Percentiles rank a stretch among this genome's conserved stretches.
These are phyloP conservation scores for Fabriciana adippe DNA, from an alignment of 2,888 invertebrate species.

Conservation along the genomic window DNA sequence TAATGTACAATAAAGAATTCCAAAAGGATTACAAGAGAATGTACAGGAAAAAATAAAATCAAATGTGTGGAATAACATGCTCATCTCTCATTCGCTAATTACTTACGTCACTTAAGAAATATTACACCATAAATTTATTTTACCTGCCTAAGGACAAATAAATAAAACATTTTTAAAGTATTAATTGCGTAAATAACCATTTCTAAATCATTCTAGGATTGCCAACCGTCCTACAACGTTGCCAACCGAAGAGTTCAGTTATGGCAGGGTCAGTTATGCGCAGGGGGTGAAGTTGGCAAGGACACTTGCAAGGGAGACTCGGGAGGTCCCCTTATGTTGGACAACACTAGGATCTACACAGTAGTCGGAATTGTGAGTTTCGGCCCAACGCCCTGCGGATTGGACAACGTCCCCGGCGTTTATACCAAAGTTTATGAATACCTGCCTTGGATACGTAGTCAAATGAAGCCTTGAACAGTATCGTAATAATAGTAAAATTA, in stretches of 20 bases:
- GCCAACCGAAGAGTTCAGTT: conserved; percentile 44
- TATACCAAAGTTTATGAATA: conserved; percentile 84
- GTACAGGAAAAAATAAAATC: no score
- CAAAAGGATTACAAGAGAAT: no score
- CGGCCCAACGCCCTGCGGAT: conserved; percentile 84
- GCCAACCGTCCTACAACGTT: conserved; percentile 48
- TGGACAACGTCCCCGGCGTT: conserved; percentile 83
- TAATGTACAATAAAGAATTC: no score
- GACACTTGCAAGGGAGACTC: conserved; percentile 85
- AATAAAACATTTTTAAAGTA: not conserved
- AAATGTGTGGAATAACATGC: no score
- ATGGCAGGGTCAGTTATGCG: conserved; percentile 74
- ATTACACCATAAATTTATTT: no score
- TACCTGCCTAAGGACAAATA: no score
- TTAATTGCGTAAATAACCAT: not conserved
- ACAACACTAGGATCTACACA: conserved; percentile 52
- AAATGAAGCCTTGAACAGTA: conserved; percentile 50
- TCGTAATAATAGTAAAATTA: conserved; percentile 7
- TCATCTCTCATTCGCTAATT: no score
- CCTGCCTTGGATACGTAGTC: conserved; percentile 80
- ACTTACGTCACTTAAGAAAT: no score
- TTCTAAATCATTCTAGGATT: conserved; percentile 45
- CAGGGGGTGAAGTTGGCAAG: conserved; percentile 80
- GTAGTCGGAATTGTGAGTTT: conserved; percentile 83
- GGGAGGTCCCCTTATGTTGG: conserved; percentile 84